A percentile compares a stretch with the other conserved stretches of the same genome.
Conservation (phyloP, 2,888 invertebrate genomes). For the Pegoplata infirma region DNA sequence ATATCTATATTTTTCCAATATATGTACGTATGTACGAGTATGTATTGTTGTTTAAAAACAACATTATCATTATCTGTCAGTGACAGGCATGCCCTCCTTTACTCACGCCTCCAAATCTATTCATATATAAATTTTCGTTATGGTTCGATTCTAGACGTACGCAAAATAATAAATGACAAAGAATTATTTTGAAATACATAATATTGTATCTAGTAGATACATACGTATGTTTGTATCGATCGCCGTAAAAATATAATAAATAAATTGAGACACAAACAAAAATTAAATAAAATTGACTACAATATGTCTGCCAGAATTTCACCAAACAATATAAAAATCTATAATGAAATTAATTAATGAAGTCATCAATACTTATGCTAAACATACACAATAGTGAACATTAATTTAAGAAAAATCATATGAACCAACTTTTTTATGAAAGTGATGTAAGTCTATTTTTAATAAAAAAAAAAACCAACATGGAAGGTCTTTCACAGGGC, state of each 20-base stretch:
- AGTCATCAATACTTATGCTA: conserved; percentile 10
- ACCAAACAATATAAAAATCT: neutral
- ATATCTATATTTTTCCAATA: too few relatives aligned
- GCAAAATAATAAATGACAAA: neutral
- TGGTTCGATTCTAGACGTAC: neutral
- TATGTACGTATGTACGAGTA: too few relatives aligned
- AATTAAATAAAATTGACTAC: conserved; percentile 14
- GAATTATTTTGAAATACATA: conserved; percentile 11
- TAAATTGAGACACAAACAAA: neutral
- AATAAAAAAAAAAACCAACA: too few relatives aligned
- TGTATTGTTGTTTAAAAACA: too few relatives aligned
- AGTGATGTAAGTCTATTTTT: too few relatives aligned
- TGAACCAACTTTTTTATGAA: too few relatives aligned
- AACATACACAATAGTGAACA: neutral
- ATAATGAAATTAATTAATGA: conserved; percentile 2
- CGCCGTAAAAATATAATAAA: neutral
- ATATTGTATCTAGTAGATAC: too few relatives aligned
- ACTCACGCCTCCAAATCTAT: conserved; percentile 10
- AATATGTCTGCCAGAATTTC: neutral
- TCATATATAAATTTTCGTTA: neutral
- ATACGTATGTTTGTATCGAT: too few relatives aligned
- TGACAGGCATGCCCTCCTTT: conserved; percentile 14
- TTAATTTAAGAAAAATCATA: too few relatives aligned
- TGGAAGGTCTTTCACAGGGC: too few relatives aligned
- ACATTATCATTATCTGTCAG: conserved; percentile 18